phyloP scores from a whole-genome alignment of 2,888 invertebrate species.

The Eristalis tenax region DNA sequence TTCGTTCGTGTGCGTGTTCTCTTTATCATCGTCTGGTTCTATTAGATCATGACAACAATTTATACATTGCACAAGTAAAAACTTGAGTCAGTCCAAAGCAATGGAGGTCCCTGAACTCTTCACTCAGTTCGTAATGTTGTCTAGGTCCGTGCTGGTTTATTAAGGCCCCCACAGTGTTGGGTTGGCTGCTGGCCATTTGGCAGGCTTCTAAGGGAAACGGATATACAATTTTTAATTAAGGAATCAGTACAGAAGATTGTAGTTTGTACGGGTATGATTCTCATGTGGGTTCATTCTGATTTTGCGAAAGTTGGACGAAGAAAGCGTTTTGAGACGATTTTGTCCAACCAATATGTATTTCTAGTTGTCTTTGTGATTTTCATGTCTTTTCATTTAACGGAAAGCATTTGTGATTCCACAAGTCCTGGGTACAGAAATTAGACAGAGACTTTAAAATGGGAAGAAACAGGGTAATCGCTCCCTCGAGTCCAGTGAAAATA shows the following conservation, averaged over 20 bases:
- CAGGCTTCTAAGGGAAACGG: slow-evolving; percentile 15
- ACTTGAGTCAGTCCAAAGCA: slow-evolving; percentile 12
- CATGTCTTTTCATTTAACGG: too few relatives aligned
- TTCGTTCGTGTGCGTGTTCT: slow-evolving; percentile 12
- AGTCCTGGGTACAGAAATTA: too few relatives aligned
- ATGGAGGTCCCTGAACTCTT: slow-evolving; percentile 62
- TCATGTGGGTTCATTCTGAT: slow-evolving; percentile 18
- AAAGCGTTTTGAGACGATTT: too few relatives aligned
- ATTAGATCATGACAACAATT: slow-evolving; percentile 53
- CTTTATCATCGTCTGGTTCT: slow-evolving; percentile 50
- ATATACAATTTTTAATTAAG: slow-evolving; percentile 61
- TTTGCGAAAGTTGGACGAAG: background rate
- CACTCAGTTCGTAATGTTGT: slow-evolving; percentile 16
- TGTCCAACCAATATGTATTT: too few relatives aligned
- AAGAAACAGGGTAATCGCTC: too few relatives aligned
- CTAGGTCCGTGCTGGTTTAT: slow-evolving; percentile 51
- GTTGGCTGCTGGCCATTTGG: slow-evolving; percentile 56
- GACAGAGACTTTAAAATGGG: too few relatives aligned
- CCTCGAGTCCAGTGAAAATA: too few relatives aligned
- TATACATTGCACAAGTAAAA: slow-evolving; percentile 42
- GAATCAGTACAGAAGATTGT: slow-evolving; percentile 9
- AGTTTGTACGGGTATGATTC: background rate
- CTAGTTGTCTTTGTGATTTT: too few relatives aligned
- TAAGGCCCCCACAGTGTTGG: slow-evolving; percentile 52
- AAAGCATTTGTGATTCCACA: too few relatives aligned